phyloP scores from a whole-genome alignment of 2,888 invertebrate genomes.

The Cremastinae sp. region DNA sequence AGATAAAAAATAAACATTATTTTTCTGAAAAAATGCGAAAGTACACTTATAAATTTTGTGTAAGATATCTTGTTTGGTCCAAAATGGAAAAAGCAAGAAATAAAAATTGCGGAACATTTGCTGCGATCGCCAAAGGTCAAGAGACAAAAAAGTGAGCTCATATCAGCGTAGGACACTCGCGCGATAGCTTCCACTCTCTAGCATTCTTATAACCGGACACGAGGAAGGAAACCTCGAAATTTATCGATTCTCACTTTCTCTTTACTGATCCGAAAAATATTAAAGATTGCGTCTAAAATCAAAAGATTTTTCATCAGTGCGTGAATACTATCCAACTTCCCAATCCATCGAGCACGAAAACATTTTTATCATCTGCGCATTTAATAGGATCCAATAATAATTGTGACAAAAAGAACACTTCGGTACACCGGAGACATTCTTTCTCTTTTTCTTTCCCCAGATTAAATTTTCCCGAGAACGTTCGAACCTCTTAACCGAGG shows the following conservation, averaged over 20 bases:
- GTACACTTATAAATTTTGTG: too few species aligned
- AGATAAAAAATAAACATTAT: too few species aligned
- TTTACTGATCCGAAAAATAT: conserved; percentile 49
- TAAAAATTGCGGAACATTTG: conserved; percentile 43
- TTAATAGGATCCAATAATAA: conserved; percentile 17
- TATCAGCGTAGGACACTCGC: conserved; percentile 75
- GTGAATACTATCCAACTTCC: conserved; percentile 14
- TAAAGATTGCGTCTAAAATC: conserved; percentile 21
- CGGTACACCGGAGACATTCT: neutral
- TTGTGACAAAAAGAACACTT: conserved; percentile 21
- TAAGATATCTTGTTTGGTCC: too few species aligned
- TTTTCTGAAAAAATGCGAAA: too few species aligned
- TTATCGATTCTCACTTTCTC: conserved; percentile 51
- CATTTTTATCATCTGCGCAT: conserved; percentile 3
- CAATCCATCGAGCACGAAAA: neutral
- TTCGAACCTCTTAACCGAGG: conserved; percentile 42
- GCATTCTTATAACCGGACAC: conserved; percentile 35
- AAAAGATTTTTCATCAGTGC: conserved; percentile 10
- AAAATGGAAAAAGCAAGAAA: conserved; percentile 16
- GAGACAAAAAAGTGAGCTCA: conserved; percentile 64
- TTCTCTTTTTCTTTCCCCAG: conserved; percentile 8
- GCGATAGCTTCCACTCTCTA: conserved; percentile 59
- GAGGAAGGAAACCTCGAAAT: conserved; percentile 52
- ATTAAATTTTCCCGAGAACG: conserved; percentile 30
- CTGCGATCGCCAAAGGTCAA: conserved; percentile 22